Conservation (phyloP, 2,797 vertebrate genomes). For the Hoplostethus mediterraneus region DNA sequence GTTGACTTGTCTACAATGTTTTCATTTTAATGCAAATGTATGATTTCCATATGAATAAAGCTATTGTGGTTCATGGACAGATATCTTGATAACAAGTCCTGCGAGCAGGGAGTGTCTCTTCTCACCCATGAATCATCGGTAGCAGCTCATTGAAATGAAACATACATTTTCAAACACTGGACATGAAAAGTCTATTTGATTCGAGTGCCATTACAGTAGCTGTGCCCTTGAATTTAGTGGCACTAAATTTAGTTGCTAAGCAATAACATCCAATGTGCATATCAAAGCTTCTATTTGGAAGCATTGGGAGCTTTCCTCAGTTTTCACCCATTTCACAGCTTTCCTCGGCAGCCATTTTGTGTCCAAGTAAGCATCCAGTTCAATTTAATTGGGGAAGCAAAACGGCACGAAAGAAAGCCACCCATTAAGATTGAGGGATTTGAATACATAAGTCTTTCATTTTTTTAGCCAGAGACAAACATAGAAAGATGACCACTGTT, state of each 20-base stretch:
- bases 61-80: neutral
- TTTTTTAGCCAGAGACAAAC: neutral
- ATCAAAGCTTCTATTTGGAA: constrained; percentile 3
- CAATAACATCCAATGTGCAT: neutral
- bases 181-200: neutral
- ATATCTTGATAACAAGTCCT: neutral
- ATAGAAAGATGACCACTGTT: neutral
- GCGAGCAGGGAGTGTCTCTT: neutral
- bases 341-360: constrained; percentile 2
- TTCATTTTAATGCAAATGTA: neutral
- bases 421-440: neutral
- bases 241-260: neutral
- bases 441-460: neutral
- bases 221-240: neutral
- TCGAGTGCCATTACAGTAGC: neutral
- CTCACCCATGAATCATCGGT: neutral
- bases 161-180: neutral
- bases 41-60: neutral
- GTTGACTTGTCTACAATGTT: neutral
- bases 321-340: constrained; percentile 23
- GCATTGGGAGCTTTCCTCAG: neutral
- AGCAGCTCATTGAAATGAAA: neutral
- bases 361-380: neutral
- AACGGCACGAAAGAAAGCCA: neutral
- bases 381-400: neutral